Evolutionary conservation across 2,797 vertebrate genomes (phyloP).

Genomic region (Salarias fasciatus): DNA sequence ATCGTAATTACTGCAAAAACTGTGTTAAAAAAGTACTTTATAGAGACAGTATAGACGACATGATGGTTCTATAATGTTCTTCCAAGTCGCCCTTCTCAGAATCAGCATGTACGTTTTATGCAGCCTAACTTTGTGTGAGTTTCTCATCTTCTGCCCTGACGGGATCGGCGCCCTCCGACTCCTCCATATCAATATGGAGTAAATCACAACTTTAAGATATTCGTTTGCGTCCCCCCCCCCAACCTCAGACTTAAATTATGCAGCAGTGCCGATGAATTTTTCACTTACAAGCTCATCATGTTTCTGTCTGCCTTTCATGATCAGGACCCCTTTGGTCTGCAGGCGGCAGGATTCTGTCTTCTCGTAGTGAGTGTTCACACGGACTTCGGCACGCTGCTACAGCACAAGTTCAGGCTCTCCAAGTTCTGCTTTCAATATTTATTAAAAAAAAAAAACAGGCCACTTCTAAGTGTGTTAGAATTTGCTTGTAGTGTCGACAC

Average conservation of each 20-base stretch:
- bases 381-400: constrained; percentile 16
- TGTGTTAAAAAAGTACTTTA: too few species aligned
- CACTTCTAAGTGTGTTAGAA: too few species aligned
- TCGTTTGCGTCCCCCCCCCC: neutral
- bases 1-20: too few species aligned
- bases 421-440: neutral
- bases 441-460: too few species aligned
- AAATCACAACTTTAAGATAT: constrained; percentile 37
- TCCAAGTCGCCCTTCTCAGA: too few species aligned
- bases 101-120: constrained; percentile 7
- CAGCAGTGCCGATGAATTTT: constrained; percentile 43
- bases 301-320: constrained; percentile 50
- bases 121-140: constrained; percentile 6
- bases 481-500: too few species aligned
- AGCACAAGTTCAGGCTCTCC: neutral
- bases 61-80: too few species aligned
- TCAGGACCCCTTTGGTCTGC: constrained; percentile 33
- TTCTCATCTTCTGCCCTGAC: constrained; percentile 17
- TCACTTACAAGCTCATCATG: constrained; percentile 44
- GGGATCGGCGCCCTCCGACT: constrained; percentile 20
- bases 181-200: constrained; percentile 30
- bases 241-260: constrained; percentile 49
- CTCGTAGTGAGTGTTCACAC: too few species aligned
- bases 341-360: constrained; percentile 21
- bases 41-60: too few species aligned